These are phyloP conservation scores for Eilema caniola DNA, from an alignment of 2,888 invertebrate genomes.

Conservation along the genomic window DNA sequence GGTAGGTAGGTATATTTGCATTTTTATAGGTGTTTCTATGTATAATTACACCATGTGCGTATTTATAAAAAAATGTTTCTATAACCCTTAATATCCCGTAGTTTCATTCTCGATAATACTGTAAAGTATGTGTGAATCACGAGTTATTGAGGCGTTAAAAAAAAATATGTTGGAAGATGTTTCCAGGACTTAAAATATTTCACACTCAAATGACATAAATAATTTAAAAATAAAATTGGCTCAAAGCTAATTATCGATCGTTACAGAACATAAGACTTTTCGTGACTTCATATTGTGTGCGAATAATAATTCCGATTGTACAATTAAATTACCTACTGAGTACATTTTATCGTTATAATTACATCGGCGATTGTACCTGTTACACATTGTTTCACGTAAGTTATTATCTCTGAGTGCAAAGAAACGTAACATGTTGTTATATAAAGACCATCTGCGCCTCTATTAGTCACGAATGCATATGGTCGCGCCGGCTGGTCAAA, in stretches of 20 bases:
- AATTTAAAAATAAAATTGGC: slow-evolving; percentile 31
- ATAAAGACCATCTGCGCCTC: slow-evolving; percentile 70
- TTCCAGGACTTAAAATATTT: slow-evolving; percentile 35
- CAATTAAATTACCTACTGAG: background rate
- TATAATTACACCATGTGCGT: too few relatives aligned
- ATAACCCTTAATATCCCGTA: too few relatives aligned
- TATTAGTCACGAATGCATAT: slow-evolving; percentile 75
- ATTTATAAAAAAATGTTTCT: too few relatives aligned
- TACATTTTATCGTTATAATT: slow-evolving; percentile 15
- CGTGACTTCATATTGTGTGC: background rate
- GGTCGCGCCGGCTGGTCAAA: slow-evolving; percentile 80
- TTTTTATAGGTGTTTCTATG: too few relatives aligned
- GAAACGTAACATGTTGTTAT: slow-evolving; percentile 56
- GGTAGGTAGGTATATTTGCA: too few relatives aligned
- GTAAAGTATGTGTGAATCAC: background rate
- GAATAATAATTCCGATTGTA: background rate
- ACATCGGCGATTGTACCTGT: slow-evolving; percentile 29
- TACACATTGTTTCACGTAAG: slow-evolving; percentile 49
- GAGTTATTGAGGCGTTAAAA: slow-evolving; percentile 14
- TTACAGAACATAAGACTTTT: slow-evolving; percentile 15
- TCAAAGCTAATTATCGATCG: slow-evolving; percentile 12
- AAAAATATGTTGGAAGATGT: slow-evolving; percentile 20
- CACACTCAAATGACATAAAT: slow-evolving; percentile 27
- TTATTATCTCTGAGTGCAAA: slow-evolving; percentile 54
- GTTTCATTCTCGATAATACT: background rate